A percentile compares a stretch with the other conserved stretches of the same genome.
These are phyloP conservation scores for Nemopilema nomurai DNA, from an alignment of 30 jellyfish, hydroid and myxozoan species.

Conservation along the genomic window DNA sequence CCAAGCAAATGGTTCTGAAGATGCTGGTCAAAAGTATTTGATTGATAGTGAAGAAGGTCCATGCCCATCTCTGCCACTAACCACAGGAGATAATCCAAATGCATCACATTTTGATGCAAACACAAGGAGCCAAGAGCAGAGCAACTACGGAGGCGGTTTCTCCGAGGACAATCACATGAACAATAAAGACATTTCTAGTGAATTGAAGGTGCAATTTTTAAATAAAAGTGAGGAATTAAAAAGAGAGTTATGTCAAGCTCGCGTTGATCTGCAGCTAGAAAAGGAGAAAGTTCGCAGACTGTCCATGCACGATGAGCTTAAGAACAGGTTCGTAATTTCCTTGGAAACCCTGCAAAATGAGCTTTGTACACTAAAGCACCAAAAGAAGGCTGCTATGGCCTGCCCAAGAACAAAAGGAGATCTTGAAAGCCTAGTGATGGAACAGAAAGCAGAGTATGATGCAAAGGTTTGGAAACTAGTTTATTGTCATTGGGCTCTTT, in stretches of 20 bases:
- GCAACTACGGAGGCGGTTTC: too few species aligned
- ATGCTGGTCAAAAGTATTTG: too few species aligned
- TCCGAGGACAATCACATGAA: constrained; percentile 3
- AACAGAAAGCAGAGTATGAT: background rate
- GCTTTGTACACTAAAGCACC: background rate
- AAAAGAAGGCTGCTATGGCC: background rate
- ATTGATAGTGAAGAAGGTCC: background rate
- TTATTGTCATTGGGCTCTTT: background rate
- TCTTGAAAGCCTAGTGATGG: background rate
- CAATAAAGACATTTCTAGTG: constrained; percentile 24
- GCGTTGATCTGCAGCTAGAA: constrained; percentile 20
- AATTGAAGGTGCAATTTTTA: constrained; percentile 25
- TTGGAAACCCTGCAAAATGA: constrained; percentile 47
- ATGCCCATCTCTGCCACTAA: background rate
- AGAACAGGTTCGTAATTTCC: constrained; percentile 28
- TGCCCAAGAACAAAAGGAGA: background rate
- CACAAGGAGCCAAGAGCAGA: background rate
- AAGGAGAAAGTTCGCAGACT: constrained; percentile 34
- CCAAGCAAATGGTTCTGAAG: background rate
- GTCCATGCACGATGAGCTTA: constrained; percentile 40
- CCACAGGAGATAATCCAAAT: background rate
- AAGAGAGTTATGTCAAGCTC: constrained; percentile 8
- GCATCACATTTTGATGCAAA: background rate
- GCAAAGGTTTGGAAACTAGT: background rate
- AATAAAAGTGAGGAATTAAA: constrained; percentile 33